These are phyloP conservation scores for Labeo catla DNA, from an alignment of 2,113 vertebrate genomes.

Conservation along the genomic window DNA sequence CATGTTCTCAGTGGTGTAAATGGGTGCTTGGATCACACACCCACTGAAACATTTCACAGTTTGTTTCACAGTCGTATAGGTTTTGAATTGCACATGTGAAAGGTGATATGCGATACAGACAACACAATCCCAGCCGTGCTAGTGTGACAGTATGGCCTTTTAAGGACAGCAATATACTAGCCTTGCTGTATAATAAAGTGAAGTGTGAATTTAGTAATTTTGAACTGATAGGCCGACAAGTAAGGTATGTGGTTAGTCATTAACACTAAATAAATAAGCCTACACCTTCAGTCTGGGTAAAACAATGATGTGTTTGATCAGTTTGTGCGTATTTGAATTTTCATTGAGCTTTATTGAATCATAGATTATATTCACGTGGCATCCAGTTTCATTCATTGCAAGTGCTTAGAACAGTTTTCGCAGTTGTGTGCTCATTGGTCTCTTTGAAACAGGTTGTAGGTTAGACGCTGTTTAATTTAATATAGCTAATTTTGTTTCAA, in stretches of 20 bases:
- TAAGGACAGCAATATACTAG: background rate
- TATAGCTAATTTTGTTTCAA: background rate
- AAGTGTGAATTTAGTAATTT: background rate
- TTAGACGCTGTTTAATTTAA: background rate
- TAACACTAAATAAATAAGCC: background rate
- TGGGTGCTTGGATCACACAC: background rate
- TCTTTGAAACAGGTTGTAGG: background rate
- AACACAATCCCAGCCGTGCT: background rate
- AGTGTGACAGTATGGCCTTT: background rate
- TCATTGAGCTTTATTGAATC: conserved; percentile 17
- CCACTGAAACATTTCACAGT: background rate
- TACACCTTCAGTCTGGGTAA: conserved; percentile 3
- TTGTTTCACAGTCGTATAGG: background rate
- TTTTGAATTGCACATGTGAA: conserved; percentile 7
- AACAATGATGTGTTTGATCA: background rate
- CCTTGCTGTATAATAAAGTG: background rate
- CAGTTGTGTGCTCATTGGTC: background rate
- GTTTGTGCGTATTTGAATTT: background rate
- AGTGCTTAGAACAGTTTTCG: background rate
- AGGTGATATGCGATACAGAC: background rate
- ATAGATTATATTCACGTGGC: background rate
- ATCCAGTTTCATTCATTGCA: background rate
- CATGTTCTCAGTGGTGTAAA: background rate
- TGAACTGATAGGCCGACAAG: background rate
- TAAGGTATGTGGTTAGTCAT: background rate